These are phyloP conservation scores for Amphipyra tragopoginis DNA, from an alignment of 2,888 invertebrate genomes.

Conservation along the genomic window DNA sequence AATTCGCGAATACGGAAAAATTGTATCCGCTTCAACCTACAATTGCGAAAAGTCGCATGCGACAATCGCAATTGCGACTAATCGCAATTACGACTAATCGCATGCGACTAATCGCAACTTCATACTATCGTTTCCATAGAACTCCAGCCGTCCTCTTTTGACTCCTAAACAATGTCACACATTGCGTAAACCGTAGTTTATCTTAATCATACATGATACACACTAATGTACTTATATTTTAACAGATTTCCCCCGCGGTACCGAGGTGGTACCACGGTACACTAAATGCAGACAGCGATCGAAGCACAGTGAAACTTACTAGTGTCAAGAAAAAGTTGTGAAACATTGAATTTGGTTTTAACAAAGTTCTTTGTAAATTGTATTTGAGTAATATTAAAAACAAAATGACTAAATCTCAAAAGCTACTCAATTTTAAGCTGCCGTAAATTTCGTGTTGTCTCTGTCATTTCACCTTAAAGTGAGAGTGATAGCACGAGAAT, in stretches of 20 bases:
- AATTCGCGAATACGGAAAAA: neutral
- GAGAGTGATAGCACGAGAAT: too few relatives aligned
- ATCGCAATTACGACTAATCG: neutral
- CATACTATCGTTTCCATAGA: conserved; percentile 38
- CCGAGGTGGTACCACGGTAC: conserved; percentile 28
- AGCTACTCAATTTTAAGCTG: too few relatives aligned
- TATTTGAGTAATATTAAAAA: too few relatives aligned
- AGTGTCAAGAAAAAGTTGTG: conserved; percentile 41
- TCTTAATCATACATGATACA: conserved; percentile 58
- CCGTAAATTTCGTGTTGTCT: too few relatives aligned
- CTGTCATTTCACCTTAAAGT: too few relatives aligned
- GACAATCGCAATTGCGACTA: neutral
- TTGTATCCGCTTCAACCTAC: neutral
- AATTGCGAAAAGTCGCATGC: conserved; percentile 4
- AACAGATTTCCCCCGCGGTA: conserved; percentile 43
- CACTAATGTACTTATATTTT: conserved; percentile 68
- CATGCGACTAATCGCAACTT: conserved; percentile 5
- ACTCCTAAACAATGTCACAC: conserved; percentile 71
- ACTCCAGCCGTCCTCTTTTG: conserved; percentile 24
- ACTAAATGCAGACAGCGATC: conserved; percentile 62
- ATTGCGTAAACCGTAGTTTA: conserved; percentile 66
- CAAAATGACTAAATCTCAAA: too few relatives aligned
- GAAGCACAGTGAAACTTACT: conserved; percentile 55
- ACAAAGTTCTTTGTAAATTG: neutral
- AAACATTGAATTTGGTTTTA: conserved; percentile 5